A percentile compares a stretch with the other conserved stretches of the same genome.
These are phyloP conservation scores for Ennomos fuscantarius DNA, from an alignment of 2,888 invertebrate genomes.

Conservation along the genomic window DNA sequence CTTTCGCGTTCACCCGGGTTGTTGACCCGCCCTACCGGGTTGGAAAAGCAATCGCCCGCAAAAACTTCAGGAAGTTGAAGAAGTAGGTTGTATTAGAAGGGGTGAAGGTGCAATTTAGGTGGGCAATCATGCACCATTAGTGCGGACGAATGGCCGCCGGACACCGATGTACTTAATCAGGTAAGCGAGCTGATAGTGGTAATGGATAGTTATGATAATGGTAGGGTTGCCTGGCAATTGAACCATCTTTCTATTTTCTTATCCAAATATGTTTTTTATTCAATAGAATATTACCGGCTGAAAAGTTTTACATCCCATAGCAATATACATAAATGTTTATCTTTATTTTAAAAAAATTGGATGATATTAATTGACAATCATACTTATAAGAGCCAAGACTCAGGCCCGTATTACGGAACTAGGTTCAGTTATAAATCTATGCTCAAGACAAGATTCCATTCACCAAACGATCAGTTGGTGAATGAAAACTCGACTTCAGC, in stretches of 20 bases:
- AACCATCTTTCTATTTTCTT: neutral
- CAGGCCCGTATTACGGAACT: no score
- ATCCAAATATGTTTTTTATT: no score
- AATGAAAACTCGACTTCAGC: no score
- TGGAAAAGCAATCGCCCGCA: conserved; percentile 47
- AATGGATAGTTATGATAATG: conserved; percentile 40
- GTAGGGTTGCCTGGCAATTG: conserved; percentile 19
- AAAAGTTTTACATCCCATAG: no score
- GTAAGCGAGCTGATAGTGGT: conserved; percentile 48
- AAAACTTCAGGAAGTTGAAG: conserved; percentile 38
- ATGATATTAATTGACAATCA: no score
- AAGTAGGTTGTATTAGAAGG: conserved; percentile 35
- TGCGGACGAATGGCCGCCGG: conserved; percentile 30
- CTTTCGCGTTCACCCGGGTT: conserved; percentile 66
- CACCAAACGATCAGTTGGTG: no score
- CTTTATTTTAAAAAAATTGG: no score
- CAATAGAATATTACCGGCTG: no score
- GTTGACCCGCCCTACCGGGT: conserved; percentile 54
- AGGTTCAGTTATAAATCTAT: no score
- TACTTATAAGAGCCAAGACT: no score
- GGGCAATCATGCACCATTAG: conserved; percentile 20
- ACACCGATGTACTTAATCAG: conserved; percentile 51
- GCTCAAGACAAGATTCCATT: no score
- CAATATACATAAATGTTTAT: no score
- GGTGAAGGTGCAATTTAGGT: conserved; percentile 28